These are phyloP conservation scores for Phenacoccus solenopsis DNA, from an alignment of 1,140 invertebrate species.

Conservation along the genomic window DNA sequence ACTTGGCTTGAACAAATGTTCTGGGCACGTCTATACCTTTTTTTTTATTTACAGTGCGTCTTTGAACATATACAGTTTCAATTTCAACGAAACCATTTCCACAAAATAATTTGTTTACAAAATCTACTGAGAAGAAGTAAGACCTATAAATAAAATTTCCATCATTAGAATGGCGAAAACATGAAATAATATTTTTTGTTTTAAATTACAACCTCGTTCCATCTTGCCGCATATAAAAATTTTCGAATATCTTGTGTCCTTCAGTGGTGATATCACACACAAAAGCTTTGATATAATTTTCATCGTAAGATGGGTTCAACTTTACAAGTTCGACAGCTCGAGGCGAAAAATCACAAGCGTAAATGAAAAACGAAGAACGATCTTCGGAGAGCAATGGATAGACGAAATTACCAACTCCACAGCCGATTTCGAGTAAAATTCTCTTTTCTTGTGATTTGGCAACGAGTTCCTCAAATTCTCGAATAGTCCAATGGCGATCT, in stretches of 20 bases:
- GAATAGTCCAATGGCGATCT: conserved; percentile 91
- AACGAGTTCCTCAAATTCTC: conserved; percentile 80
- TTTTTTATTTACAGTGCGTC: conserved; percentile 81
- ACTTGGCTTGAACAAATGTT: conserved; percentile 86
- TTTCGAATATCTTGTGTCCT: conserved; percentile 80
- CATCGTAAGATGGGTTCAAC: conserved; percentile 48
- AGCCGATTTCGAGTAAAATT: conserved; percentile 70
- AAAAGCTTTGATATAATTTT: conserved; percentile 57
- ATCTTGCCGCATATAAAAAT: conserved; percentile 94
- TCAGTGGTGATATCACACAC: conserved; percentile 53
- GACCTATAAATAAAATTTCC: conserved; percentile 41
- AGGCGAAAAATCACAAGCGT: conserved; percentile 89
- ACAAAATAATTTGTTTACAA: conserved; percentile 47
- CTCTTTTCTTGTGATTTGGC: conserved; percentile 29
- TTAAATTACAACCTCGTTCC: conserved; percentile 61
- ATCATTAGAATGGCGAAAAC: conserved; percentile 15
- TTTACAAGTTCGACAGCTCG: conserved; percentile 80
- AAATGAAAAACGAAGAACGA: conserved; percentile 51
- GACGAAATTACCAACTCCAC: conserved; percentile 94
- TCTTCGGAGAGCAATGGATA: conserved; percentile 81
- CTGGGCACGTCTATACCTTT: conserved; percentile 79
- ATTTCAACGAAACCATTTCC: conserved; percentile 54
- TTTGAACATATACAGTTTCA: conserved; percentile 60
- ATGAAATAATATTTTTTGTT: conserved; percentile 19
- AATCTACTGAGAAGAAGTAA: conserved; percentile 66